A percentile compares a stretch with the other conserved stretches of the same genome.
Evolutionary conservation across 2,797 vertebrate species (phyloP).

Genomic region (Urosaurus nigricauda): DNA sequence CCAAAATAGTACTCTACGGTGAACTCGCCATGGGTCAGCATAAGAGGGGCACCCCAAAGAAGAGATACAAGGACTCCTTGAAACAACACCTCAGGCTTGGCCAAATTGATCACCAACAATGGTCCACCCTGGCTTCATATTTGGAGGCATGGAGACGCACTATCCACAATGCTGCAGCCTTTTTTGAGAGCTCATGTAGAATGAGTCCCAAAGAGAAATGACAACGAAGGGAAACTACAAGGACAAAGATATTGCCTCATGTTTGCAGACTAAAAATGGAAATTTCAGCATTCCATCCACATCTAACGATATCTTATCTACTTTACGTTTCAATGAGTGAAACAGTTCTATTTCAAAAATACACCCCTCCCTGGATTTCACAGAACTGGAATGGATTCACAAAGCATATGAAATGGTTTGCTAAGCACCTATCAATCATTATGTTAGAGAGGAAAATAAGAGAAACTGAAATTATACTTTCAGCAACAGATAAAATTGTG

Average conservation of each 20-base stretch:
- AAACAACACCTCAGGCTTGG: no score
- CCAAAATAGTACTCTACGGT: no score
- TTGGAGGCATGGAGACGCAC: no score
- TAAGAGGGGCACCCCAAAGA: no score
- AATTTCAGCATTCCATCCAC: not conserved
- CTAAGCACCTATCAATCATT: not conserved
- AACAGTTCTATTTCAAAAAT: conserved; percentile 58
- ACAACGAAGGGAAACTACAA: no score
- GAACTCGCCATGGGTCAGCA: no score
- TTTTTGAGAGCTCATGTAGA: no score
- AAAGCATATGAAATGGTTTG: not conserved
- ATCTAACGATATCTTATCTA: not conserved
- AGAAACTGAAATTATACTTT: not conserved
- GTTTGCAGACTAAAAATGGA: not conserved
- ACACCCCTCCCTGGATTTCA: not conserved
- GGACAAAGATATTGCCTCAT: not conserved
- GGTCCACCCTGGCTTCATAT: no score
- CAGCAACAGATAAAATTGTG: not conserved
- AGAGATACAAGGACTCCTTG: no score
- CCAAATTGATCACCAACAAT: no score
- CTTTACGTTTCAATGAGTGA: conserved; percentile 32
- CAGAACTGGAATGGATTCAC: not conserved
- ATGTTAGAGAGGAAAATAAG: not conserved
- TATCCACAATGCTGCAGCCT: no score
- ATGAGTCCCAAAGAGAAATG: no score